These are phyloP conservation scores for Chaetogeoica ovagalla DNA, from an alignment of 2,888 invertebrate genomes.

Conservation along the genomic window DNA sequence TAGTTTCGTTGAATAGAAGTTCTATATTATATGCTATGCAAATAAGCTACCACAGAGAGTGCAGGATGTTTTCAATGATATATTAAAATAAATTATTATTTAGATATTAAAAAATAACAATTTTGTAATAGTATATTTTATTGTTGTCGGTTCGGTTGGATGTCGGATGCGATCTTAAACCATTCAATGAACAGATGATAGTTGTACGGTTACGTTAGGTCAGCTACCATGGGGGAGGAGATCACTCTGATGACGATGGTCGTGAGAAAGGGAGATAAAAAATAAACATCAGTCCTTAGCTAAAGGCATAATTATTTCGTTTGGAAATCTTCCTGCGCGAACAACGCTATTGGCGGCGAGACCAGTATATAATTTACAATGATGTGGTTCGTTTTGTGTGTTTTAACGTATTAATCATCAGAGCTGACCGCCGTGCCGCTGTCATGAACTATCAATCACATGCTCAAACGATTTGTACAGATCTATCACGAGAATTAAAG, in stretches of 20 bases:
- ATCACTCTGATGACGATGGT: not conserved
- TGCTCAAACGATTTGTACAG: not conserved
- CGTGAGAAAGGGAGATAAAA: not conserved
- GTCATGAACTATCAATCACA: conserved; percentile 10
- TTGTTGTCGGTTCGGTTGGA: too few species aligned
- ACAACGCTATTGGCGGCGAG: not conserved
- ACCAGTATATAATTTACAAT: not conserved
- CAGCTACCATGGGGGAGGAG: not conserved
- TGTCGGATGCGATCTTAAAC: not conserved
- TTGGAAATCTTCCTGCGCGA: not conserved
- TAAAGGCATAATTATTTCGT: not conserved
- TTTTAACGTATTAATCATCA: conserved; percentile 37
- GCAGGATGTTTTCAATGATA: too few species aligned
- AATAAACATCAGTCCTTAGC: too few species aligned
- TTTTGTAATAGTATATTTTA: too few species aligned
- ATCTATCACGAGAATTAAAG: not conserved
- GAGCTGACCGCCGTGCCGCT: not conserved
- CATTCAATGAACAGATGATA: too few species aligned
- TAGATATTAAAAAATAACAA: not conserved
- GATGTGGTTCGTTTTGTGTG: not conserved
- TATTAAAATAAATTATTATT: too few species aligned
- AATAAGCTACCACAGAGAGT: too few species aligned
- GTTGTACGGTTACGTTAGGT: too few species aligned
- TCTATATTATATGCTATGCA: too few species aligned
- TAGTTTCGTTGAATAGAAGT: too few species aligned